Base-by-base conservation (phyloP, 92 coral and sea anemone genomes). In the Metridium senile region DNA sequence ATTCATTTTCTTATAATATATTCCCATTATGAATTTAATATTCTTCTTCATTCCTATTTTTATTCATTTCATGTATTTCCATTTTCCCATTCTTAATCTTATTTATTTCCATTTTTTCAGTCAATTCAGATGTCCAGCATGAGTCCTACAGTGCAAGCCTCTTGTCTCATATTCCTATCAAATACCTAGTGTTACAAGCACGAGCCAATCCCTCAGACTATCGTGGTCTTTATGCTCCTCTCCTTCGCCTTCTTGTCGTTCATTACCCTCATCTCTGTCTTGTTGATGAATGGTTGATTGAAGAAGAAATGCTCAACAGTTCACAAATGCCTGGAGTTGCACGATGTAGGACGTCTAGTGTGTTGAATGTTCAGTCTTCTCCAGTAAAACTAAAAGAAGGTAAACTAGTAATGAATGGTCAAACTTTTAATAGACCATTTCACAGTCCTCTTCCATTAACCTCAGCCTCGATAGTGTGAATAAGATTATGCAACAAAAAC, bases 251-350 rank as follows among this genome's bases (percentile, higher is more conserved):
- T 45, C 80, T 94, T 6, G 89, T 83, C 72, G 80, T 89, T 0
- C 93, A 94, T 65, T 91, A 91, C 66, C 98, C 98, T 0, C 98
- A 94, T 77, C 85, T 94, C 46, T 94, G 98, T 75, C 88, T 91
- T 66, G 97, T 94, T 51, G 98, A 90, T 58, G 98, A 94, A 66
- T 94, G 98, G 98, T 84, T 94, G 32, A 78, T 80, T 2, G 97
- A 94, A 66, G 98, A 94, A 63, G 90, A 94, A 23, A 76, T 68
- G 45, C 67, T 61, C 34, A 80, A 74, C 33, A 73, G 35, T 21
- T 56, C 69, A 0, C 66, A 79, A 31, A n/a, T 45, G 25, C 79
- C 71, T 4, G 74, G 74, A 65, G 66, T 43, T 26, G 78, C 67
- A 28, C 43, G 52, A 78, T 67, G 66, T 29, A 69, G 72, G 11